Conservation (phyloP, 2,113 vertebrate species). For the Daphoenositta chrysoptera region DNA sequence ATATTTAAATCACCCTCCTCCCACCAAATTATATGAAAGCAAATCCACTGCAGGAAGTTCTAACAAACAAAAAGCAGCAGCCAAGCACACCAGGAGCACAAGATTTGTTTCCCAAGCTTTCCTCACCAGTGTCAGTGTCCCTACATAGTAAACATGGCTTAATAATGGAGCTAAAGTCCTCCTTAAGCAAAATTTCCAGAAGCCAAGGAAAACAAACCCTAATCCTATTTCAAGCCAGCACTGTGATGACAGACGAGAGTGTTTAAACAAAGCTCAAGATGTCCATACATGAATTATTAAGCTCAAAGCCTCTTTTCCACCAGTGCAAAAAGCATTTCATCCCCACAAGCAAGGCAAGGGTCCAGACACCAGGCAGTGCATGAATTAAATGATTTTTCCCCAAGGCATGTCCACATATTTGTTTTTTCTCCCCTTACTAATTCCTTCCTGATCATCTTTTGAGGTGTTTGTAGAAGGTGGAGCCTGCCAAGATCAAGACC, state of each 20-base stretch:
- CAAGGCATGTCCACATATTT: rapidly evolving
- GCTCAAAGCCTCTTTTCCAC: background rate
- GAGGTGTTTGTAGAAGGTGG: background rate
- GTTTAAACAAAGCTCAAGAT: conserved; percentile 25
- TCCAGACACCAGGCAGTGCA: background rate
- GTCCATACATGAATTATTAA: background rate
- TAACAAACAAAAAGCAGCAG: background rate
- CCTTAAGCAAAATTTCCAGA: background rate
- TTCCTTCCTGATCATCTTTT: background rate
- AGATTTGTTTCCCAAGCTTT: background rate
- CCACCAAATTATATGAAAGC: background rate
- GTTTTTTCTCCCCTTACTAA: background rate
- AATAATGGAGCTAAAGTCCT: background rate
- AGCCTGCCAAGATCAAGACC: background rate
- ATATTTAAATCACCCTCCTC: background rate
- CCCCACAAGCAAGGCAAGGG: background rate
- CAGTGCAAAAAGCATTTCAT: background rate
- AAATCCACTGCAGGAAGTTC: background rate
- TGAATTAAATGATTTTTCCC: background rate
- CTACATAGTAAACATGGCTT: background rate
- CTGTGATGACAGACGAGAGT: background rate
- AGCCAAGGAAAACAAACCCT: conserved; percentile 31
- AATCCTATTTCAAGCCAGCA: background rate
- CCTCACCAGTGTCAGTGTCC: background rate
- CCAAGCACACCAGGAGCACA: background rate